Base-by-base conservation (phyloP, 2,113 vertebrate species). In the Aptenodytes forsteri region DNA sequence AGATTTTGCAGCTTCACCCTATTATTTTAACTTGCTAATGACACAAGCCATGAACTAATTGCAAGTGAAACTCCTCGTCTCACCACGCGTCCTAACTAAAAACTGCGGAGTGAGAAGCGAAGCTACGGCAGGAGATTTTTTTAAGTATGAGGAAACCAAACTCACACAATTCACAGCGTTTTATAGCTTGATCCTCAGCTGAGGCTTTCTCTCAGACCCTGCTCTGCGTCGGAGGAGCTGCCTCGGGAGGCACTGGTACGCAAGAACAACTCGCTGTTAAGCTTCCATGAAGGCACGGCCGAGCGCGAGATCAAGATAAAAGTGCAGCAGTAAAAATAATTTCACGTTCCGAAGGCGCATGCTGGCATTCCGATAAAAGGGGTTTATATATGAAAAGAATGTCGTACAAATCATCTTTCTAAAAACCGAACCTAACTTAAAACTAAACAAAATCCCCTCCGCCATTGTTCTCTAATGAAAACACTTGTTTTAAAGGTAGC, bases 71-170 rank as follows among this genome's bases (percentile, higher is more conserved):
- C 49, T 3, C 1, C 10, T 5, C 16, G 81, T 19, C 25, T 66
- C n/a, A 0, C 10, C 9, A 1, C 36, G 8, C 42, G 7, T 0
- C 2, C 67, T 3, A 8, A 7, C 36, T 26, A 5, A 26, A 21
- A 65, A 11, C 30, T 15, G 7, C 40, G 26, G 13, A 15, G 64
- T 8, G 46, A n/a, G 58, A 23, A 47, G 27, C 62, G 47, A 52
- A 85, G 69, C 65, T 11, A 11, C 27, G 3, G 54, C 83, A 78
- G 92, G 92, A 78, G 22, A 27, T 5, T 6, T 26, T 27, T n/a
- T 36, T 13, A 1, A 44, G 42, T 13, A 4, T 13, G 42, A 90
- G 70, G 44, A 64, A 47, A 17, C 40, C 7, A 27, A 84, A 49
- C 49, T 6, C 10, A 0, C 29, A 5, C 30, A 29, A 52, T 76